These are phyloP conservation scores for Watsonalla cultraria DNA, from an alignment of 2,888 invertebrate genomes.

Conservation along the genomic window DNA sequence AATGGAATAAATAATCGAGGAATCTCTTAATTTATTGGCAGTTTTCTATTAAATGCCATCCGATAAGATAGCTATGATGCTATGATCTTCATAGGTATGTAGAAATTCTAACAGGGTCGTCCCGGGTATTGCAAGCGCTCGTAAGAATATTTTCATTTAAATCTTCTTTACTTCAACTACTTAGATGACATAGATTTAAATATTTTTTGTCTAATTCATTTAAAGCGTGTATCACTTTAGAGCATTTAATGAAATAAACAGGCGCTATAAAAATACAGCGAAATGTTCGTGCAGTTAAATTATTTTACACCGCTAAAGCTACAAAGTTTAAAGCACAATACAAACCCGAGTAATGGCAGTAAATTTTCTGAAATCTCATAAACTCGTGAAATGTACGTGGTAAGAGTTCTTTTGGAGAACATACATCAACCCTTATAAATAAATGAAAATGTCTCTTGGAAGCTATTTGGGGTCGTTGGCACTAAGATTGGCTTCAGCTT, in stretches of 20 bases:
- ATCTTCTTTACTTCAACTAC: too few relatives aligned
- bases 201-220: too few relatives aligned
- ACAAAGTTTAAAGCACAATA: background rate
- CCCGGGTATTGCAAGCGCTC: too few relatives aligned
- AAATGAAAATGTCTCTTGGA: background rate
- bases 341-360: background rate
- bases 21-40: too few relatives aligned
- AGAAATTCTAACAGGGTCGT: too few relatives aligned
- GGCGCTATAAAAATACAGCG: background rate
- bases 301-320: background rate
- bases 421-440: background rate
- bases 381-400: background rate
- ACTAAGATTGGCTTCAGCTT: background rate
- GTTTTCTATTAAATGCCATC: too few relatives aligned
- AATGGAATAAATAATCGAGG: too few relatives aligned
- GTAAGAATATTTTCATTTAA: too few relatives aligned
- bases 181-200: too few relatives aligned
- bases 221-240: background rate
- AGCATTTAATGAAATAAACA: background rate
- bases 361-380: background rate
- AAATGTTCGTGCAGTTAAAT: background rate
- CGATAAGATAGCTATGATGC: too few relatives aligned
- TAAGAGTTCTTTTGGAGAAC: background rate
- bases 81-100: too few relatives aligned
- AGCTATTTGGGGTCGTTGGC: background rate